Percentiles rank a stretch among this genome's conserved stretches.
These are phyloP conservation scores for Polyergus mexicanus DNA, from an alignment of 1,140 invertebrate genomes.

Conservation along the genomic window DNA sequence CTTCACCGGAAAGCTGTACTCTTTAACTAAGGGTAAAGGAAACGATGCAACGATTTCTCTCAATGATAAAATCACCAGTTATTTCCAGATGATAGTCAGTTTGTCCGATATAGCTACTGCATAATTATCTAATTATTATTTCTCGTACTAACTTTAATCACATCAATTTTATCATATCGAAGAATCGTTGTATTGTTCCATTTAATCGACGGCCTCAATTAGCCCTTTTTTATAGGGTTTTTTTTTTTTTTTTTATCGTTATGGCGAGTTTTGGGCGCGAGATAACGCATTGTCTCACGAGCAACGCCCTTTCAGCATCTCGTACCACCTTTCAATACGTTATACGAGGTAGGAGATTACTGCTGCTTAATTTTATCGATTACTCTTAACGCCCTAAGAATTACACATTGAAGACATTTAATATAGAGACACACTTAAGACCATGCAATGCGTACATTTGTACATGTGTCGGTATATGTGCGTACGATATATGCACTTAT, in stretches of 20 bases:
- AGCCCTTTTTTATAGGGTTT: background rate
- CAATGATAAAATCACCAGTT: constrained; percentile 17
- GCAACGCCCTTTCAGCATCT: background rate
- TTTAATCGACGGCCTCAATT: constrained; percentile 11
- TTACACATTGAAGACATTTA: constrained; percentile 58
- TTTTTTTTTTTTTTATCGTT: background rate
- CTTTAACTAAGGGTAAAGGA: constrained; percentile 11
- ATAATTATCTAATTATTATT: background rate
- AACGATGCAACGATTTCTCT: constrained; percentile 19
- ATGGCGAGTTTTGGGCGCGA: background rate
- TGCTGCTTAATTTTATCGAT: constrained; percentile 66
- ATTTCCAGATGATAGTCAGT: background rate
- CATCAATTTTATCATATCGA: background rate
- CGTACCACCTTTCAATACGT: constrained; percentile 23
- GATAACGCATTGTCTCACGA: background rate
- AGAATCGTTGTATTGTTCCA: background rate
- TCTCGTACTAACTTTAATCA: background rate
- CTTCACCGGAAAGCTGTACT: constrained; percentile 1
- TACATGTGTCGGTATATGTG: constrained; percentile 62
- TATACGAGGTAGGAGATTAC: constrained; percentile 58
- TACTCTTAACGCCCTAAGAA: constrained; percentile 53
- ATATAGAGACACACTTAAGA: constrained; percentile 61
- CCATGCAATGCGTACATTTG: constrained; percentile 55
- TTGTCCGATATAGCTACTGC: background rate
- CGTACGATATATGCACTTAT: constrained; percentile 54